Evolutionary conservation across 1,140 invertebrate species (phyloP).

Genomic region (Lutraria rhynchaena): DNA sequence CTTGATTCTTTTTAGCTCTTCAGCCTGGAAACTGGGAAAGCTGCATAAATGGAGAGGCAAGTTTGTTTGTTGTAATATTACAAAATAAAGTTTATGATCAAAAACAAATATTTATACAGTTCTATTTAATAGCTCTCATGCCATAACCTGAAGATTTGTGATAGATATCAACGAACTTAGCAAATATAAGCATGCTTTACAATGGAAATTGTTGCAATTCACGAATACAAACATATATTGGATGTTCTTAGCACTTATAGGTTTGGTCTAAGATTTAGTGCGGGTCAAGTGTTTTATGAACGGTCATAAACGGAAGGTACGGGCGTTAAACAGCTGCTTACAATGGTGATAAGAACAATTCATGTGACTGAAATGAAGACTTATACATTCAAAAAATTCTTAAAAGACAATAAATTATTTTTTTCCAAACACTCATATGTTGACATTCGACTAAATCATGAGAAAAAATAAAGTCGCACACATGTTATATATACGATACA

Average conservation of each 20-base stretch:
- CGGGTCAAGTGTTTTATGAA: too few relatives aligned
- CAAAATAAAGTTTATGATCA: neutral
- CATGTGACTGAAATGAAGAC: too few relatives aligned
- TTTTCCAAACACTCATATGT: neutral
- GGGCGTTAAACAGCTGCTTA: too few relatives aligned
- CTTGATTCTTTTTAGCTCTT: slow-evolving; percentile 18
- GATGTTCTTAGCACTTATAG: too few relatives aligned
- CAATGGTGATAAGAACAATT: too few relatives aligned
- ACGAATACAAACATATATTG: too few relatives aligned
- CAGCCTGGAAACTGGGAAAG: slow-evolving; percentile 19
- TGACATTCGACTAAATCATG: neutral
- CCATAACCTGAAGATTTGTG: neutral
- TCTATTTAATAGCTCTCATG: neutral
- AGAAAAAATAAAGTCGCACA: neutral
- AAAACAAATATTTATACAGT: neutral
- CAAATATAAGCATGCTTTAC: neutral
- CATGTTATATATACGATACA: neutral
- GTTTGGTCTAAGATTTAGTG: too few relatives aligned
- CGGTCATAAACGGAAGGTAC: too few relatives aligned
- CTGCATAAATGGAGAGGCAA: slow-evolving; percentile 11
- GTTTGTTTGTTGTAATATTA: neutral
- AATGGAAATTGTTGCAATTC: neutral
- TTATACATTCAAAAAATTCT: too few relatives aligned
- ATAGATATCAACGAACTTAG: neutral
- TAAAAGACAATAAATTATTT: neutral